These are phyloP conservation scores for Theonella swinhoei DNA, from an alignment of 37 sponge, comb jelly and placozoan species.

Conservation along the genomic window DNA sequence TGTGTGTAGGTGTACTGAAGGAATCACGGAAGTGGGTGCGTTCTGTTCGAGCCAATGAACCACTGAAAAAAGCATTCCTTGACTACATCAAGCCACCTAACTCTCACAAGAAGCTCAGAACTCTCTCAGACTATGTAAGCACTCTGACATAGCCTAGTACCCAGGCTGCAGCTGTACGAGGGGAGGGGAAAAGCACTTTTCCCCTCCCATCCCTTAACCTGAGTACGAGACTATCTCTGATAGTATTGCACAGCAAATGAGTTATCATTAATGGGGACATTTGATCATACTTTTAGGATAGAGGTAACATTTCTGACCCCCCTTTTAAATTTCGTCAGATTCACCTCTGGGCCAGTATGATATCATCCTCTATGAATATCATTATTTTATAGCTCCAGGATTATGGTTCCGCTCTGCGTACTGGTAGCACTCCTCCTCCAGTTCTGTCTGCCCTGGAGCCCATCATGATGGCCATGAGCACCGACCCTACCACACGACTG, in stretches of 20 bases:
- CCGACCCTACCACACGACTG: not conserved
- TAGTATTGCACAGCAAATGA: too few species aligned
- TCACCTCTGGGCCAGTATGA: too few species aligned
- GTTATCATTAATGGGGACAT: too few species aligned
- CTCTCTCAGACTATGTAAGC: conserved; percentile 38
- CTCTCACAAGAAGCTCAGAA: conserved; percentile 25
- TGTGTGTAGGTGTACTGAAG: conserved; percentile 15
- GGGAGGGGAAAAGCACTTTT: too few species aligned
- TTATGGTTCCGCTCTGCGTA: conserved; percentile 27
- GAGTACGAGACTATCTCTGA: too few species aligned
- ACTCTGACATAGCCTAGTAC: too few species aligned
- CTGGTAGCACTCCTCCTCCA: not conserved
- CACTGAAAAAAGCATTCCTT: conserved; percentile 17
- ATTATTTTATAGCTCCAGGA: conserved; percentile 24
- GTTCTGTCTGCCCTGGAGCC: not conserved
- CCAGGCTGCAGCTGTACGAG: too few species aligned
- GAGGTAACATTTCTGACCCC: too few species aligned
- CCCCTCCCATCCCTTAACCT: too few species aligned
- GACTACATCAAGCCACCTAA: conserved; percentile 19
- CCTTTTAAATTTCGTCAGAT: too few species aligned
- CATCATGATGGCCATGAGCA: conserved; percentile 33
- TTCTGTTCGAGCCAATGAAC: conserved; percentile 20
- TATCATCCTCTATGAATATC: not conserved
- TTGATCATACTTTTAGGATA: too few species aligned
- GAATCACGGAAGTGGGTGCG: conserved; percentile 30